phyloP scores from a whole-genome alignment of 2,797 vertebrate species.

The Enteromius anoplus region DNA sequence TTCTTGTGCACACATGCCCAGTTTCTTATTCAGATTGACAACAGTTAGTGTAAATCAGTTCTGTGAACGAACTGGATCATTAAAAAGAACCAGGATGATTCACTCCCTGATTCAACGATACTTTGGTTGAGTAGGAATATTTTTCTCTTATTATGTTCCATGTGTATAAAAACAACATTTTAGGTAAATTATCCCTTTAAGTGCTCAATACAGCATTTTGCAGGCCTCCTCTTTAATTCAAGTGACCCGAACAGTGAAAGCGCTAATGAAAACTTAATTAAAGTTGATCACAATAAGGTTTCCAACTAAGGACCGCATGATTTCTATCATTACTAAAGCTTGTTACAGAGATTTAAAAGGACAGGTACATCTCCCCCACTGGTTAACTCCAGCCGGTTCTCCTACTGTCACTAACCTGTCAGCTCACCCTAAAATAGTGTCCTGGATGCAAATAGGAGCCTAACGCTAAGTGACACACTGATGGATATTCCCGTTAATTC shows the following conservation, averaged over 20 bases:
- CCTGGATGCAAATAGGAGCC: slow-evolving; percentile 51
- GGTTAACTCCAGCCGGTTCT: slow-evolving; percentile 20
- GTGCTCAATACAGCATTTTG: background rate
- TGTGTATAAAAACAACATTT: background rate
- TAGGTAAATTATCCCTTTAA: background rate
- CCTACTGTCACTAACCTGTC: slow-evolving; percentile 38
- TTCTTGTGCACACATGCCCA: background rate
- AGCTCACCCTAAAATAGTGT: slow-evolving; percentile 49
- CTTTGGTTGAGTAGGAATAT: background rate
- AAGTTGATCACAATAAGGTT: background rate
- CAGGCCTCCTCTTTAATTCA: background rate
- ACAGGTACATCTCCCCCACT: slow-evolving; percentile 27
- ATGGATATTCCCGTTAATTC: slow-evolving; percentile 57
- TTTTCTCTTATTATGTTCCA: background rate
- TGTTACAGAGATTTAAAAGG: slow-evolving; percentile 19
- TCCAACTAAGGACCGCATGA: background rate
- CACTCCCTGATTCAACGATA: background rate
- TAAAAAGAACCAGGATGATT: background rate
- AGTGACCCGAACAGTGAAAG: background rate
- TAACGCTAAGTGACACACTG: slow-evolving; percentile 61
- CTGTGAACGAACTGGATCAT: slow-evolving; percentile 2
- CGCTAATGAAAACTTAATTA: background rate
- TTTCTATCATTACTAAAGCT: slow-evolving; percentile 14
- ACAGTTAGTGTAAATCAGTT: background rate
- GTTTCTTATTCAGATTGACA: background rate